Evolutionary conservation across 92 coral and sea anemone genomes (phyloP).

Genomic region (Phenganax subtilis): DNA sequence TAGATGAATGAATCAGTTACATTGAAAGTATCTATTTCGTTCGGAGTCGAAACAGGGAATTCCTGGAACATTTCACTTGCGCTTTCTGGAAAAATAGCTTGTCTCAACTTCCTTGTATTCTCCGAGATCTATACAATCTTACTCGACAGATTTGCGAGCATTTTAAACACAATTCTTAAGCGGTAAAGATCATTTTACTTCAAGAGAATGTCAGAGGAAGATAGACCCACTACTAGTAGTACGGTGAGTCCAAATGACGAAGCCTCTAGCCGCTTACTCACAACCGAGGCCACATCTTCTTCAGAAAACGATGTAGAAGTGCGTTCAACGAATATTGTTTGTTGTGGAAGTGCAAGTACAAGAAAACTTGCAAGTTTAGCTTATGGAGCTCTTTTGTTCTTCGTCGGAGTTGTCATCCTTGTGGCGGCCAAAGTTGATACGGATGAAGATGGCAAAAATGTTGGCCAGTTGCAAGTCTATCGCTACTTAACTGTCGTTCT

Average conservation of each 20-base stretch:
- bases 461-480: background rate
- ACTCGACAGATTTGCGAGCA: background rate
- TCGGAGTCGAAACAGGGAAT: constrained; percentile 12
- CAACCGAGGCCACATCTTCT: background rate
- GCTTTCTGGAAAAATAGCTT: background rate
- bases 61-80: background rate
- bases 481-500: constrained; percentile 12
- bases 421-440: constrained; percentile 21
- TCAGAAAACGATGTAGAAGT: background rate
- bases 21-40: background rate
- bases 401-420: constrained; percentile 6
- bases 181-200: background rate
- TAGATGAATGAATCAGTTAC: too few relatives aligned
- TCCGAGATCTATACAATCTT: background rate
- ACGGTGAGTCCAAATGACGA: background rate
- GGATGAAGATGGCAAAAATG: background rate
- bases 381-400: background rate
- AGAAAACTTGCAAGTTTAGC: constrained; percentile 5
- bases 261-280: too few relatives aligned
- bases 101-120: background rate
- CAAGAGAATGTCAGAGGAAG: background rate
- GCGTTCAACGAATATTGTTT: background rate
- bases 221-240: background rate
- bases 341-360: constrained; percentile 11
- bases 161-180: background rate